phyloP scores from a whole-genome alignment of 2,113 vertebrate species.

The Thamnophis sirtalis region DNA sequence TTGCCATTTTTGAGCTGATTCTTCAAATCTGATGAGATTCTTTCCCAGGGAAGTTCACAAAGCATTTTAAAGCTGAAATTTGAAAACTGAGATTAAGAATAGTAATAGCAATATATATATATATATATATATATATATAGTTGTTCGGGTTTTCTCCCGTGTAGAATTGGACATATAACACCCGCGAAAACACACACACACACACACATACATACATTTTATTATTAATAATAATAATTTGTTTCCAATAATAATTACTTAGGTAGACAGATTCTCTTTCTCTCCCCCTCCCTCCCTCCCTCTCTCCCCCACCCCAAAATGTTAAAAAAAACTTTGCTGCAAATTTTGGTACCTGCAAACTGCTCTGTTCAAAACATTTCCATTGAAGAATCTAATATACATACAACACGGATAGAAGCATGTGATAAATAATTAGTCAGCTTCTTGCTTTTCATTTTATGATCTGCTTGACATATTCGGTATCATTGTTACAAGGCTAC shows the following conservation, averaged over 20 bases:
- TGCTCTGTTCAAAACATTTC: not conserved
- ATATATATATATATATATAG: too few species aligned
- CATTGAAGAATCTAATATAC: not conserved
- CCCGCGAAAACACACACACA: too few species aligned
- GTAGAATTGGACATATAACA: too few species aligned
- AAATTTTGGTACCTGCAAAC: not conserved
- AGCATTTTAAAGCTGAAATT: not conserved
- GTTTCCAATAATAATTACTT: too few species aligned
- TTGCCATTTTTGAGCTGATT: not conserved
- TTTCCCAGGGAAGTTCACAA: not conserved
- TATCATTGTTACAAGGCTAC: not conserved
- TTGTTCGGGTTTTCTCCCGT: too few species aligned
- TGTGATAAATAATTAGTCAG: slow-evolving; percentile 10
- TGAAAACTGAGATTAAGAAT: not conserved
- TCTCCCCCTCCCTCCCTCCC: too few species aligned
- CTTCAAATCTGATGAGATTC: not conserved
- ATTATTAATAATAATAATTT: too few species aligned
- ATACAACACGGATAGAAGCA: not conserved
- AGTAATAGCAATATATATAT: not conserved
- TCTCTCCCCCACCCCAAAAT: too few species aligned
- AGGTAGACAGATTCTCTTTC: too few species aligned
- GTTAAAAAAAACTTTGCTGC: not conserved
- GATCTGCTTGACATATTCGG: not conserved
- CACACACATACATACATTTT: too few species aligned
- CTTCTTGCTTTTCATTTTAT: not conserved